Evolutionary conservation across 2,888 invertebrate genomes (phyloP), one percentile per base, ranked within the genome.

Genomic region (Cactoblastis cactorum): DNA sequence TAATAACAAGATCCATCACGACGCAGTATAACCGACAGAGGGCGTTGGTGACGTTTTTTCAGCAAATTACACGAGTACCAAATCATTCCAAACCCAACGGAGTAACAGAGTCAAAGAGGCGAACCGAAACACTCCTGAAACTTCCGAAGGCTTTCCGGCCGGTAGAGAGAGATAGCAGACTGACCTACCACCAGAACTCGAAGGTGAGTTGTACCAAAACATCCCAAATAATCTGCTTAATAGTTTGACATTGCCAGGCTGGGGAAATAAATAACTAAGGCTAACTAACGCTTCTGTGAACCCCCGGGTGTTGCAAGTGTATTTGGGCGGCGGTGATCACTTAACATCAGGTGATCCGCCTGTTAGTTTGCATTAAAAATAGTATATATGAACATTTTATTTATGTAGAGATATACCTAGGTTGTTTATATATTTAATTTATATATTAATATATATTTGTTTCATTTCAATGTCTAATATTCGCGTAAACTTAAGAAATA

Each of bases 51-150:
- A 79, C 83, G 82, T 84, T 86, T 86, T 86, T 87, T 83, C 81
- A 79, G 70, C 75, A 79, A 84, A 86, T 86, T 86, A 84, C 80
- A 73, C 83, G 77, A 72, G 73, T 76, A 76, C 79, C 83, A 78
- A 88, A 86, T 88, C 83, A 87, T 87, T 88, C 85, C 84, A 82
- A 83, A 83, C 83, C 82, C 81, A 83, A 88, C 85, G 83, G 80
- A 87, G 84, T 82, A 87, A 88, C 85, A 83, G 80, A 87, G 84
- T 82, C 85, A 81, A 83, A 87, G 86, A 86, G 85, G 86, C 88
- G 83, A 87, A 83, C 87, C 85, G 82, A 84, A 84, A 80, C 80
- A 82, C 84, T 86, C 80, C 72, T 74, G 79, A 76, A 86, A 85
- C 83, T 83, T 84, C 82, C 81, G 80, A 81, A 79, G 74, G 76